These are phyloP conservation scores for Psammodynastes pulverulentus DNA, from an alignment of 2,113 vertebrate species.

Conservation along the genomic window DNA sequence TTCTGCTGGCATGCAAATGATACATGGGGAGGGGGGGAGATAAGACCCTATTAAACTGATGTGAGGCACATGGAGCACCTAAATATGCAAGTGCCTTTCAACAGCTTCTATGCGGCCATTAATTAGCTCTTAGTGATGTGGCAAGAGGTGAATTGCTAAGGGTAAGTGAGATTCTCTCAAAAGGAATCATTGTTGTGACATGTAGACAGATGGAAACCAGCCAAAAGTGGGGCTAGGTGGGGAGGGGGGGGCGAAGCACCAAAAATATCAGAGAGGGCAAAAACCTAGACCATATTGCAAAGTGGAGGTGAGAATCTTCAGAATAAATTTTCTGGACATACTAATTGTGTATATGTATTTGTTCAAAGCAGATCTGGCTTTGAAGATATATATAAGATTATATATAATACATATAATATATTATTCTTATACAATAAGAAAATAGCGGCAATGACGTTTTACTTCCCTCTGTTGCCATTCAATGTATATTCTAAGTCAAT, in stretches of 20 bases:
- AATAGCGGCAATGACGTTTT: not conserved
- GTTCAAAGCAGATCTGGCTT: too few relatives aligned
- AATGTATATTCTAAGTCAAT: not conserved
- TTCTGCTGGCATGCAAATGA: constrained; percentile 4
- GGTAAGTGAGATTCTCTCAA: not conserved
- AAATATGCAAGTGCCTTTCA: constrained; percentile 5
- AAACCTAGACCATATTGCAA: not conserved
- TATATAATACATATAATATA: too few relatives aligned
- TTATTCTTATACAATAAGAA: too few relatives aligned
- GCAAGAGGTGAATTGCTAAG: not conserved
- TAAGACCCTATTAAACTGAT: constrained; percentile 13
- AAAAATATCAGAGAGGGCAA: not conserved
- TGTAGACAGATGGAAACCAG: constrained; percentile 8
- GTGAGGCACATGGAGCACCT: not conserved
- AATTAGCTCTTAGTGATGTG: constrained; percentile 3
- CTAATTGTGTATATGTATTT: not conserved
- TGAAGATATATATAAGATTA: too few relatives aligned
- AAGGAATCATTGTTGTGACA: not conserved
- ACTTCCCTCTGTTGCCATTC: not conserved
- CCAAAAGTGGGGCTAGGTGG: too few relatives aligned
- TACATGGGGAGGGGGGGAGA: not conserved
- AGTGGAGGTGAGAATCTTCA: not conserved
- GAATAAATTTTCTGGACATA: not conserved
- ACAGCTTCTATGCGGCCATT: not conserved
- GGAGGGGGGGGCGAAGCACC: not conserved